Evolutionary conservation across 2,888 invertebrate species (phyloP).

Genomic region (Apotomis turbidana): DNA sequence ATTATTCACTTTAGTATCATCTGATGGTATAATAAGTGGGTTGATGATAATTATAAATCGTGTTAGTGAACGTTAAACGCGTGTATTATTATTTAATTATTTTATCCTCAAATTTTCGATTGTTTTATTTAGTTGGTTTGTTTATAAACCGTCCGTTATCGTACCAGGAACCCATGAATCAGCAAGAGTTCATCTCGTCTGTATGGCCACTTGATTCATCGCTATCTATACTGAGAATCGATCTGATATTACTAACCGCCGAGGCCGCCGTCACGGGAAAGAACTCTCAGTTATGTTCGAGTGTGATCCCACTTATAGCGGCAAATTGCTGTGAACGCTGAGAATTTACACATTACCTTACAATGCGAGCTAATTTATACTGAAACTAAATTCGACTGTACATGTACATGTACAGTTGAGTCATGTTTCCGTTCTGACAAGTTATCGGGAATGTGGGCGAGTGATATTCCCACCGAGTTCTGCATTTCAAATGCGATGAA

Average conservation of each 20-base stretch:
- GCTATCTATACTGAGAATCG: conserved; percentile 66
- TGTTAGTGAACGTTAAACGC: too few species aligned
- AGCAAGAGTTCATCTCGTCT: conserved; percentile 43
- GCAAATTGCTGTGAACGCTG: conserved; percentile 52
- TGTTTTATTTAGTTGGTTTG: not conserved
- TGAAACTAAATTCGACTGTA: conserved; percentile 51
- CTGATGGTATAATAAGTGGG: too few species aligned
- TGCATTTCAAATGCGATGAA: conserved; percentile 56
- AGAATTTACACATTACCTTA: conserved; percentile 40
- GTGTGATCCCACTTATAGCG: conserved; percentile 56
- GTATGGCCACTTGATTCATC: conserved; percentile 48
- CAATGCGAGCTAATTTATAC: conserved; percentile 31
- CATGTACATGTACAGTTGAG: conserved; percentile 58
- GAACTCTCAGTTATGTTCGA: conserved; percentile 66
- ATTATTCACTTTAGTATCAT: too few species aligned
- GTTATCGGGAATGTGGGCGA: conserved; percentile 75
- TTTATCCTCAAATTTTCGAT: not conserved
- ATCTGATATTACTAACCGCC: conserved; percentile 62
- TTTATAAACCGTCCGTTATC: conserved; percentile 19
- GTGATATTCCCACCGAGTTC: conserved; percentile 65
- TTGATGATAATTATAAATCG: too few species aligned
- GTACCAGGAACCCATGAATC: conserved; percentile 43
- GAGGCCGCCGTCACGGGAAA: conserved; percentile 77
- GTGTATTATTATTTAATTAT: not conserved
- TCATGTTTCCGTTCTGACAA: conserved; percentile 73